These are phyloP conservation scores for Lymantria monacha DNA, from an alignment of 2,888 invertebrate genomes.

Conservation along the genomic window DNA sequence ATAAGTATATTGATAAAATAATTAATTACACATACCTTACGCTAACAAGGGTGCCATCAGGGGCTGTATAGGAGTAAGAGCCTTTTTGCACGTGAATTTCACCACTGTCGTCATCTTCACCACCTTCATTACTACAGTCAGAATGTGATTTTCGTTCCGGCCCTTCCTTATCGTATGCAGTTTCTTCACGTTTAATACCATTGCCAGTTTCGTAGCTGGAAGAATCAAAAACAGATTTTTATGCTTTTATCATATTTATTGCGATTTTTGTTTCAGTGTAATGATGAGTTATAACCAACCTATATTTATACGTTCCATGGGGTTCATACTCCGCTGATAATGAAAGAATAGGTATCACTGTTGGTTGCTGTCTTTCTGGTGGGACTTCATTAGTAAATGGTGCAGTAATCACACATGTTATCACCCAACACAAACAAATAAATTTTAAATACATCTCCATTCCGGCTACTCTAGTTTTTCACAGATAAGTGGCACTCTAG, in stretches of 20 bases:
- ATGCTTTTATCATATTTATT: not conserved
- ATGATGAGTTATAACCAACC: conserved; percentile 43
- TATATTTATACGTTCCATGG: conserved; percentile 79
- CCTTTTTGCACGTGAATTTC: conserved; percentile 85
- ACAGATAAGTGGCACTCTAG: conserved; percentile 71
- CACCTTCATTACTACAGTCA: conserved; percentile 66
- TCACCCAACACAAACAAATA: conserved; percentile 44
- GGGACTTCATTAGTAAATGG: conserved; percentile 53
- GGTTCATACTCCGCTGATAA: conserved; percentile 76
- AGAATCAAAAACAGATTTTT: not conserved
- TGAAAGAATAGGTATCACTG: conserved; percentile 75
- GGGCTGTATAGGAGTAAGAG: conserved; percentile 86
- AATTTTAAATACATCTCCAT: conserved; percentile 59
- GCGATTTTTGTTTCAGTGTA: not conserved
- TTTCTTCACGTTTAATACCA: conserved; percentile 89
- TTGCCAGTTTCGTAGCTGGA: conserved; percentile 89
- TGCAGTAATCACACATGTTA: conserved; percentile 48
- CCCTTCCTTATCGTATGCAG: conserved; percentile 85
- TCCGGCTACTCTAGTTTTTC: conserved; percentile 58
- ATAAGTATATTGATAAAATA: not conserved
- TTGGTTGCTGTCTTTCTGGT: conserved; percentile 57
- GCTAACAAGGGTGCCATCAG: conserved; percentile 85
- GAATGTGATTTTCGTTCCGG: conserved; percentile 65
- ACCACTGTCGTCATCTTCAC: conserved; percentile 81
- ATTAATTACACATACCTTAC: conserved; percentile 64